Conservation (phyloP, 2,797 vertebrate genomes). For the Bovichtus variegatus region DNA sequence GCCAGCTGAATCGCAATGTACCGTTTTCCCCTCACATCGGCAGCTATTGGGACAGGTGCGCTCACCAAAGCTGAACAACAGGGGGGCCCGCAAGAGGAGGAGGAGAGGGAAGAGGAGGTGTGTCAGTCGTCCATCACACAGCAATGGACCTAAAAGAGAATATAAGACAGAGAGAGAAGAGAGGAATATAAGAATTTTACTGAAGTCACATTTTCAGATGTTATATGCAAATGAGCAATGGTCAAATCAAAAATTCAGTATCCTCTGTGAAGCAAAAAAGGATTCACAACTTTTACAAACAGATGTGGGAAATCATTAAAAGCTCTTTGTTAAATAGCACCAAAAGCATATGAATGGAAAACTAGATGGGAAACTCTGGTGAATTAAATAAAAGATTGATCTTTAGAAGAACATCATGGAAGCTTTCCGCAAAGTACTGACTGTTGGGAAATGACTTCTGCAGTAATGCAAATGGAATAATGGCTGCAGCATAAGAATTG, state of each 20-base stretch:
- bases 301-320: constrained; percentile 2
- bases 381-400: not conserved
- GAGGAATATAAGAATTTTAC: not conserved
- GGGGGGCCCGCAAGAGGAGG: constrained; percentile 81
- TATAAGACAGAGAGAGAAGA: constrained; percentile 35
- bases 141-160: constrained; percentile 75
- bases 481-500: not conserved
- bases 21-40: constrained; percentile 97
- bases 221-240: constrained; percentile 1
- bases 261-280: constrained; percentile 3
- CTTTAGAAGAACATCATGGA: not conserved
- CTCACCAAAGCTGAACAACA: constrained; percentile 89
- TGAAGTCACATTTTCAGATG: not conserved
- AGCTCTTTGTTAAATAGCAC: not conserved
- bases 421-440: not conserved
- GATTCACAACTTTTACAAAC: not conserved
- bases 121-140: constrained; percentile 80
- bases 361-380: not conserved
- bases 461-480: not conserved
- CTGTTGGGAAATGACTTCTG: not conserved
- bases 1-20: constrained; percentile 96
- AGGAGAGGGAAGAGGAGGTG: constrained; percentile 83
- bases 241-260: not conserved
- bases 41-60: constrained; percentile 95
- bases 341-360: not conserved